phyloP scores from a whole-genome alignment of 2,113 vertebrate genomes.

The Cisticola juncidis region DNA sequence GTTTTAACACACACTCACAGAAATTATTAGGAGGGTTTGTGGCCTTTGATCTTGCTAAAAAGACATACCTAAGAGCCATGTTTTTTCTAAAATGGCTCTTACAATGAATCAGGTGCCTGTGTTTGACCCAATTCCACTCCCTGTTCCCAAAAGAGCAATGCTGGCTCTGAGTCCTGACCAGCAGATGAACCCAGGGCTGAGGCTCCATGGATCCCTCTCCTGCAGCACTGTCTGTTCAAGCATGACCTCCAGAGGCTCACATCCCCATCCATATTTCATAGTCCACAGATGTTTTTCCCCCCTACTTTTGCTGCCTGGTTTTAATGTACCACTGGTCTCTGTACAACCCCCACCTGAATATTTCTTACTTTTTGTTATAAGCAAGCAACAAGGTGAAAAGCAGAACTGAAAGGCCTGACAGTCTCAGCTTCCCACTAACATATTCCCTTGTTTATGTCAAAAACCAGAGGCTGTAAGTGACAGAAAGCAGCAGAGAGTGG shows the following conservation, averaged over 20 bases:
- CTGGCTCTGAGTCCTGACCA: neutral
- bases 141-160: neutral
- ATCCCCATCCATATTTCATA: constrained; percentile 53
- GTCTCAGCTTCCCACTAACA: constrained; percentile 1
- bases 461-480: neutral
- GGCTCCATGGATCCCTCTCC: neutral
- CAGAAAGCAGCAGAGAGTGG: neutral
- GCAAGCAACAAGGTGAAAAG: constrained; percentile 29
- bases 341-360: neutral
- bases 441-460: neutral
- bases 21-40: neutral
- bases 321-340: neutral
- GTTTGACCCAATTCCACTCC: neutral
- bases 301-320: neutral
- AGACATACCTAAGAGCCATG: neutral
- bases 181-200: constrained; percentile 2
- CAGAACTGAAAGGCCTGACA: constrained; percentile 20
- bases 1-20: neutral
- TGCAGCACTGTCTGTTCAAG: neutral
- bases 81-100: neutral
- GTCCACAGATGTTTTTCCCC: neutral
- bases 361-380: neutral
- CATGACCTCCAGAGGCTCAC: neutral
- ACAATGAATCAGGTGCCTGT: neutral
- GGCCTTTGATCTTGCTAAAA: neutral